A percentile compares a stretch with the other conserved stretches of the same genome.
Conservation (phyloP, 2,797 vertebrate species). For the Pseudopleuronectes americanus region DNA sequence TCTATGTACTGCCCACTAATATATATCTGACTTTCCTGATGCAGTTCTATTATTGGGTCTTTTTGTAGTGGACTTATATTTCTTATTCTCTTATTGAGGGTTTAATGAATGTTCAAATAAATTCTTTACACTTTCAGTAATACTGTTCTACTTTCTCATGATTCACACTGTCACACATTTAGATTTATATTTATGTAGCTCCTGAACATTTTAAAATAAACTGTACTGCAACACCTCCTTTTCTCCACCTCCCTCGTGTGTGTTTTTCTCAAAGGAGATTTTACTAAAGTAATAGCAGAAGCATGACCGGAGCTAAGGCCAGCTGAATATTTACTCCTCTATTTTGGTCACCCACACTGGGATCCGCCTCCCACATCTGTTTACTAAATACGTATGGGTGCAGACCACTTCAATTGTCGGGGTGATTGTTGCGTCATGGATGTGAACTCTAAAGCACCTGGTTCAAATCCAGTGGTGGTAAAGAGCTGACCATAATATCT, state of each 20-base stretch:
- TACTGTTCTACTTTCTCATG: too few species aligned
- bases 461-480: conserved; percentile 34
- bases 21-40: too few species aligned
- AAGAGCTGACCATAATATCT: conserved; percentile 55
- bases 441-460: conserved; percentile 38
- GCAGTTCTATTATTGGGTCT: too few species aligned
- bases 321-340: conserved; percentile 42
- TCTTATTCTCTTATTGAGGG: background rate
- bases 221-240: background rate
- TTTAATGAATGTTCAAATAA: conserved; percentile 9
- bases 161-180: background rate
- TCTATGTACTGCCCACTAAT: too few species aligned
- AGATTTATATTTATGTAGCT: background rate
- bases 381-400: conserved; percentile 53
- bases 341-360: conserved; percentile 56
- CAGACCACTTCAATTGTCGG: conserved; percentile 34
- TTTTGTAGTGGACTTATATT: background rate
- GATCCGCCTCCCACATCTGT: conserved; percentile 46
- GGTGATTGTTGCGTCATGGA: conserved; percentile 23
- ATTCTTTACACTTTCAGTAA: conserved; percentile 1
- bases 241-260: background rate
- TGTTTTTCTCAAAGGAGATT: conserved; percentile 24
- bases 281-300: background rate
- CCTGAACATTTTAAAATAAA: conserved; percentile 15
- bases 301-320: conserved; percentile 32